Evolutionary conservation across 2,113 vertebrate genomes (phyloP), one percentile per base, ranked within the genome.

Genomic region (Butorides virescens): DNA sequence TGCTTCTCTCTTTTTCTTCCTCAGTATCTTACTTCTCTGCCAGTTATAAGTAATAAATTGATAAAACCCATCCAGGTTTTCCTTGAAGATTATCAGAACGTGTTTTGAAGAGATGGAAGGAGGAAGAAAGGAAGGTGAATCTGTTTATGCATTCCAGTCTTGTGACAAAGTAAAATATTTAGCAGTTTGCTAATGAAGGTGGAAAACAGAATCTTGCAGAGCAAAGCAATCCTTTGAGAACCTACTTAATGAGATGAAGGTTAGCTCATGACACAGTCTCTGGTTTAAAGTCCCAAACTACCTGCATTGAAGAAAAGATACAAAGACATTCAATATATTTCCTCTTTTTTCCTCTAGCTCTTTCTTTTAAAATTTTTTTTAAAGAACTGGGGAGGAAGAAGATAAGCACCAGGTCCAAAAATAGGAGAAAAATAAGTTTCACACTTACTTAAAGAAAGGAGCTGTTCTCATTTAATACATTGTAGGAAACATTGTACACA

Each of bases 171-270:
- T 88, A 90, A 96, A 96, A 92, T 90, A 88, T 91, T 95, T 79
- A 95, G 39, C 50, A 90, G 58, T 79, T 93, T 73, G 70, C 49
- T 92, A 95, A 96, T 32, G 67, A 95, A 93, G 53, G 66, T 58
- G 26, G 76, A 85, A 96, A 95, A 75, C 23, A 17, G 61, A 74
- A 91, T 72, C 84, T 46, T 16, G 4, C 47, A 61, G 76, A 93
- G 67, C 79, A 84, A 78, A 92, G 29, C 27, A 87, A 75, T 92
- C 88, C 79, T 95, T 87, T 81, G 93, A 93, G 88, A 95, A 89
- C 6, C 27, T 86, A 13, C 34, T 90, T 94, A 96, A 93, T 85
- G 68, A 96, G 79, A 63, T 63, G 91, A 83, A 88, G 44, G 56
- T 71, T 93, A 81, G 37, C 76, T 17, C n/a, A 73, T 90, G 65